Evolutionary conservation across 2,888 invertebrate species (phyloP).

Genomic region (Elysia crispata): DNA sequence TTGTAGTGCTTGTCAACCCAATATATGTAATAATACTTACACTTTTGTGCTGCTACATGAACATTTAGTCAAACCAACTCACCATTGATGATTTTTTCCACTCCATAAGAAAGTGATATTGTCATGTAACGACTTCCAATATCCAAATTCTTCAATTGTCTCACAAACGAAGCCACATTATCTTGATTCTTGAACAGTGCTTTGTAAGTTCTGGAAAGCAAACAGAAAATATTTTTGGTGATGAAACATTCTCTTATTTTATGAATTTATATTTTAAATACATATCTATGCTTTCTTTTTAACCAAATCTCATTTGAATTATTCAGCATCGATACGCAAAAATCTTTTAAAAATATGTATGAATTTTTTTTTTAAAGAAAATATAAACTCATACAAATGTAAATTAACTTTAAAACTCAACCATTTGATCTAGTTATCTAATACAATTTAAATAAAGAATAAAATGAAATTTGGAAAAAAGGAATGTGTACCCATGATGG

Average conservation of each 20-base stretch:
- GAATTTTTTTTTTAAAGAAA: neutral
- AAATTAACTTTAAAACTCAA: too few relatives aligned
- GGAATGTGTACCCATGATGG: slow-evolving; percentile 38
- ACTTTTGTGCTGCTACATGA: too few relatives aligned
- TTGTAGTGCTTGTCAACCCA: too few relatives aligned
- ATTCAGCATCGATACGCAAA: too few relatives aligned
- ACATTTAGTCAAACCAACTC: neutral
- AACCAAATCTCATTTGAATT: too few relatives aligned
- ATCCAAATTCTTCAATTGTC: slow-evolving; percentile 34
- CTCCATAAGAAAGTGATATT: slow-evolving; percentile 31
- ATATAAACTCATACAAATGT: neutral
- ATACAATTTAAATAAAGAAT: too few relatives aligned
- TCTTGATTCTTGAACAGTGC: slow-evolving; percentile 30
- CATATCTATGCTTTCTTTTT: too few relatives aligned
- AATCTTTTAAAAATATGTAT: neutral
- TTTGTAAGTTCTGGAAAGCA: slow-evolving; percentile 32
- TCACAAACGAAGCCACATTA: slow-evolving; percentile 16
- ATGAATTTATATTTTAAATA: too few relatives aligned
- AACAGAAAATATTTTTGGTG: neutral
- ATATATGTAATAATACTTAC: too few relatives aligned
- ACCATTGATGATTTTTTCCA: slow-evolving; percentile 30
- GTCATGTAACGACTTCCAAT: slow-evolving; percentile 48
- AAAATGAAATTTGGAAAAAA: neutral
- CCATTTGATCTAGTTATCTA: too few relatives aligned
- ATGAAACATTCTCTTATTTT: too few relatives aligned